Evolutionary conservation across 2,888 invertebrate species (phyloP).

Genomic region (Choreutis nemorana): DNA sequence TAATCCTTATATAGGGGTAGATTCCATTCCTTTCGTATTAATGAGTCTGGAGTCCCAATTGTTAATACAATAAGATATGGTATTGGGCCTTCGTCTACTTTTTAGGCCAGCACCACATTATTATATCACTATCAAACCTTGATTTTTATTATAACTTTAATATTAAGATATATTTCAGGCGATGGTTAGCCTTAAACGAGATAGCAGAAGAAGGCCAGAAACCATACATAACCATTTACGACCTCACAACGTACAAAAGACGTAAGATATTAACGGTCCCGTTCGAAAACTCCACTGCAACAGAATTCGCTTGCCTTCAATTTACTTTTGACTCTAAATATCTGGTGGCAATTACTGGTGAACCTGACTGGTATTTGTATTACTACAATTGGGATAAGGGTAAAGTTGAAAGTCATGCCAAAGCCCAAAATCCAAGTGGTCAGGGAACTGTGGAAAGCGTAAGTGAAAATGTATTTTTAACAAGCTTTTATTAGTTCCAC

Average conservation of each 20-base stretch:
- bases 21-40: too few relatives aligned
- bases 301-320: constrained; percentile 74
- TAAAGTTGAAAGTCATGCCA: constrained; percentile 77
- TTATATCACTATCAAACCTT: too few relatives aligned
- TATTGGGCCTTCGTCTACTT: too few relatives aligned
- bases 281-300: constrained; percentile 64
- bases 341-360: constrained; percentile 80
- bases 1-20: too few relatives aligned
- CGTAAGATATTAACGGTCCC: constrained; percentile 73
- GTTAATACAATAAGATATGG: too few relatives aligned
- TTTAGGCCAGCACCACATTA: too few relatives aligned
- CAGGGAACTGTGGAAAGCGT: constrained; percentile 68
- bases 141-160: neutral
- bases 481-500: too few relatives aligned
- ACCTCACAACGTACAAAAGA: constrained; percentile 72
- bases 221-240: constrained; percentile 76
- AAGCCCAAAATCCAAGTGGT: constrained; percentile 75
- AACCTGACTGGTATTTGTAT: constrained; percentile 83
- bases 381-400: constrained; percentile 86
- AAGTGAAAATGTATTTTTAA: too few relatives aligned
- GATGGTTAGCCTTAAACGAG: constrained; percentile 71
- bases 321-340: constrained; percentile 87
- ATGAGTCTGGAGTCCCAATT: too few relatives aligned
- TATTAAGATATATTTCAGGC: constrained; percentile 43
- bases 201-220: constrained; percentile 69